Conservation (phyloP, 2,113 vertebrate genomes). For the Spea bombifrons region DNA sequence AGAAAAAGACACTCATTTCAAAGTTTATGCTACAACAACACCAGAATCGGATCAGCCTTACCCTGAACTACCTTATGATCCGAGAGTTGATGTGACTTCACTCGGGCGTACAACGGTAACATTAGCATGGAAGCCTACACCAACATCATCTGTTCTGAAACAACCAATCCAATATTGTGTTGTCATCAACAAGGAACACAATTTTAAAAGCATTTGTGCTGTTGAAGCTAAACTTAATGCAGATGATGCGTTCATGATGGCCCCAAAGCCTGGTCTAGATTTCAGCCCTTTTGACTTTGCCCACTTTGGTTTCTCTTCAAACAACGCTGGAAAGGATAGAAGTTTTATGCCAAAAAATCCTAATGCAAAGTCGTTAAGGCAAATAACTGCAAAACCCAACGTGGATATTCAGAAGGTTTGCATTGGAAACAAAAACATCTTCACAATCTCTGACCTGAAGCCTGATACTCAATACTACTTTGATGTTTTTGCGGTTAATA, state of each 20-base stretch:
- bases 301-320: conserved; percentile 86
- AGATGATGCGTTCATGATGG: conserved; percentile 87
- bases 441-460: conserved; percentile 88
- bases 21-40: conserved; percentile 90
- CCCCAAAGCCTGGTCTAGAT: conserved; percentile 88
- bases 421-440: conserved; percentile 92
- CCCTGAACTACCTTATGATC: conserved; percentile 89
- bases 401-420: conserved; percentile 85
- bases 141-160: conserved; percentile 79
- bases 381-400: conserved; percentile 64
- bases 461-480: conserved; percentile 96
- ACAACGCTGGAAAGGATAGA: conserved; percentile 71
- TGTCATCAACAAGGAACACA: conserved; percentile 94
- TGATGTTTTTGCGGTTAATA: conserved; percentile 88
- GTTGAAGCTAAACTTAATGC: conserved; percentile 82
- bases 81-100: conserved; percentile 87
- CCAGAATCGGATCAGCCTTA: conserved; percentile 95
- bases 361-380: conserved; percentile 71
- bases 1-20: conserved; percentile 95
- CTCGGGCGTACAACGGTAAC: conserved; percentile 89
- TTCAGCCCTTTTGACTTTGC: conserved; percentile 95
- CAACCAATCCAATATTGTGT: conserved; percentile 92
- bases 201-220: conserved; percentile 96
- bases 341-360: conserved; percentile 60
- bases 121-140: conserved; percentile 92